These are phyloP conservation scores for Eciton burchellii DNA, from an alignment of 1,140 invertebrate species.

Conservation along the genomic window DNA sequence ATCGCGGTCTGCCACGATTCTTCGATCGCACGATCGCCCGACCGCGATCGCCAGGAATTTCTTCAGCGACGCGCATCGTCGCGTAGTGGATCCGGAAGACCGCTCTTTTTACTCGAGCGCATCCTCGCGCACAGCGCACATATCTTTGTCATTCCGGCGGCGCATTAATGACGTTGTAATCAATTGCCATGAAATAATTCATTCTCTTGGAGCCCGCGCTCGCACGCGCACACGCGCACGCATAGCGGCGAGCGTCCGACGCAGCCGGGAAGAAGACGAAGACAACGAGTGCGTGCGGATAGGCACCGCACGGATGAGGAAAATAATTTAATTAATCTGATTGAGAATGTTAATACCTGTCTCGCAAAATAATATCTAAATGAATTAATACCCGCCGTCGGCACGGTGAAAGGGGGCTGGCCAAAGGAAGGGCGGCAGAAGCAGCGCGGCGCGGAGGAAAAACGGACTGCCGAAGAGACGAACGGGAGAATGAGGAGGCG, in stretches of 20 bases:
- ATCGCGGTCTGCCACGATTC: no score
- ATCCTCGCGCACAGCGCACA: background rate
- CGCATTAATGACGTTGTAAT: slow-evolving; percentile 43
- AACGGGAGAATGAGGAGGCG: background rate
- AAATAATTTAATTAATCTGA: slow-evolving; percentile 85
- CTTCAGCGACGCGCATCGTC: no score
- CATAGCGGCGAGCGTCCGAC: background rate
- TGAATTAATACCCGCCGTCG: slow-evolving; percentile 81
- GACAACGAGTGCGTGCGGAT: background rate
- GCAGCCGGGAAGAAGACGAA: slow-evolving; percentile 21
- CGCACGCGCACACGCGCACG: background rate
- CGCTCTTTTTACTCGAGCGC: background rate
- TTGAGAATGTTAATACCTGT: slow-evolving; percentile 83
- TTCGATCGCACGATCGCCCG: no score
- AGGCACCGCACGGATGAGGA: slow-evolving; percentile 55
- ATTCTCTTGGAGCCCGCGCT: slow-evolving; percentile 10
- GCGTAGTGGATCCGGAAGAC: slow-evolving; percentile 32
- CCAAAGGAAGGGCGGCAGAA: slow-evolving; percentile 54
- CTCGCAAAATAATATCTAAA: slow-evolving; percentile 84
- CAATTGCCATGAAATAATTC: slow-evolving; percentile 50
- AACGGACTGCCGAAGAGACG: slow-evolving; percentile 35
- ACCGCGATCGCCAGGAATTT: no score
- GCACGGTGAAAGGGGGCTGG: slow-evolving; percentile 67
- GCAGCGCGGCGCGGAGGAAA: slow-evolving; percentile 48
- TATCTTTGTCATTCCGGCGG: slow-evolving; percentile 17